Base-by-base conservation (phyloP, 2,888 invertebrate genomes). In the Scaptomyza polygonia region DNA sequence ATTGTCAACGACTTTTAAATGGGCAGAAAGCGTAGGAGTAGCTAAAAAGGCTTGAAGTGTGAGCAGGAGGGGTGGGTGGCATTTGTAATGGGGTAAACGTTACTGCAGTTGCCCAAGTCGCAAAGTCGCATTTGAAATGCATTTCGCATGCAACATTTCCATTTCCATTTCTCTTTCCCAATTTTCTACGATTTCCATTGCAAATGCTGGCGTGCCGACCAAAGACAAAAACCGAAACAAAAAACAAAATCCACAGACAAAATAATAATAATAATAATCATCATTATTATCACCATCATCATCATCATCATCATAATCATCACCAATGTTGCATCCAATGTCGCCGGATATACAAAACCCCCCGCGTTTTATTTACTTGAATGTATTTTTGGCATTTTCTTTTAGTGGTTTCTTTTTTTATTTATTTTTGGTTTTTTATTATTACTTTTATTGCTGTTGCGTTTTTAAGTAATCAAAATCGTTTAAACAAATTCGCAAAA, bases 391-490 rank as follows among this genome's bases (percentile, higher is more conserved):
- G 11, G 30, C 56, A 29, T 45, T 36, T 40, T 25, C 34, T 30
- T n/a, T 30, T 30, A 3, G 9, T 25, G 5, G 1, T 1, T 25
- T 5, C 32, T 51, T 57, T 56, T 34, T 40, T 18, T 32, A 34
- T 43, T 36, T n/a, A n/a, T n/a, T n/a, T n/a, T n/a, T n/a, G n/a
- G 16, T 73, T 65, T 48, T 65, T 73, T 73, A 61, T 73, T 72
- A 59, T 72, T 73, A 69, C 65, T 73, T 62, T 71, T 73, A 70
- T 70, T 70, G 55, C 59, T 44, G 56, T 36, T 67, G 70, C 78
- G 59, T 83, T 80, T 39, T 84, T 73, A 59, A 79, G 84, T 76
- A 80, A 79, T 84, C 81, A 84, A 81, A 81, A 81, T 63, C 81
- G 84, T 81, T 81, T 81, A 81, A 81, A 57, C 79, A 79, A 81